phyloP scores from a whole-genome alignment of 1,140 invertebrate genomes.

The Diplogasteroides magnus region DNA sequence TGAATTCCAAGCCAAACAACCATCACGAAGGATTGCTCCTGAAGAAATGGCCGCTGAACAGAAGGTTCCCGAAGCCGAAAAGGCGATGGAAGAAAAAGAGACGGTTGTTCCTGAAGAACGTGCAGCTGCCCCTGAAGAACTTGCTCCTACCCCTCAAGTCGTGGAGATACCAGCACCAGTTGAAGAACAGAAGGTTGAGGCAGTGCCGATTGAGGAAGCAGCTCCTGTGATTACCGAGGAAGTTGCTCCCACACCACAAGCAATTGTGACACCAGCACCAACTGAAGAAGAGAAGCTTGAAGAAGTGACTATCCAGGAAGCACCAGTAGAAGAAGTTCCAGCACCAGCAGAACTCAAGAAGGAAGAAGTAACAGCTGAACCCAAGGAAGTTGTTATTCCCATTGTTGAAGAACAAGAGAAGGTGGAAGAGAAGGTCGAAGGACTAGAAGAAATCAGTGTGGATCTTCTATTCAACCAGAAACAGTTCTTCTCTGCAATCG shows the following conservation, averaged over 20 bases:
- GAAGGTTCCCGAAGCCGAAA: constrained; percentile 4
- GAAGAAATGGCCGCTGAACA: not conserved
- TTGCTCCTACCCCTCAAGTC: not conserved
- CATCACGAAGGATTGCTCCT: too few relatives aligned
- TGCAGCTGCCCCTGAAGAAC: not conserved
- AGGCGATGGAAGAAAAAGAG: not conserved
- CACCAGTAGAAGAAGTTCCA: constrained; percentile 2
- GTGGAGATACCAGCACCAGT: not conserved
- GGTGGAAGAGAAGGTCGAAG: not conserved
- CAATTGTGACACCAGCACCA: not conserved
- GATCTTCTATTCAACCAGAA: not conserved
- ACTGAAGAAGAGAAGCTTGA: constrained; percentile 3
- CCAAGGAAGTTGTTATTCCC: not conserved
- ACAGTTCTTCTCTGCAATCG: not conserved
- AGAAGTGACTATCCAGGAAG: constrained; percentile 9
- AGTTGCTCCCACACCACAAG: not conserved
- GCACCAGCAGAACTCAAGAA: too few relatives aligned
- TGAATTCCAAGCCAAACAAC: too few relatives aligned
- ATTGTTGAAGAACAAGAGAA: not conserved
- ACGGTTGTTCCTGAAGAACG: not conserved
- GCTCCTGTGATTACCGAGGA: not conserved
- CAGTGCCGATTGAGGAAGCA: not conserved
- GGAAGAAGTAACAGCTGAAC: not conserved
- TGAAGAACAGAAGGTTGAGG: not conserved
- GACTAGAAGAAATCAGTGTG: not conserved